Base-by-base conservation (phyloP, 1,140 invertebrate genomes). In the Popillia japonica region DNA sequence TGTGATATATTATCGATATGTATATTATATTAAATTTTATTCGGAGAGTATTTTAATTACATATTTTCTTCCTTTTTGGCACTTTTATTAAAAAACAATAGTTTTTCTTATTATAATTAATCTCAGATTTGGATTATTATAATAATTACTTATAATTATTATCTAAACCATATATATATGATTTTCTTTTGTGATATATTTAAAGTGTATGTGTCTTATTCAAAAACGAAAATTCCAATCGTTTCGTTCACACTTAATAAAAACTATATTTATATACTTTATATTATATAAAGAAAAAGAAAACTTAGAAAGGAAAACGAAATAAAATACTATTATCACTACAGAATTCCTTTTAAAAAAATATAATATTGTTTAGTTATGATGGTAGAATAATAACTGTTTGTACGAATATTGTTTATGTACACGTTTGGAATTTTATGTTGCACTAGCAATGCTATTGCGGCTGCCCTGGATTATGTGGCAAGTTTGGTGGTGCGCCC, bases 401-500 rank as follows among this genome's bases (percentile, higher is more conserved):
- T 74, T 84, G 83, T 84, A 85, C 82, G 80, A 82, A 80, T 84
- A 68, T 81, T 77, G 44, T 81, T 75, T 85, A 85, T 84, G 80
- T 84, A 85, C 83, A 85, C 34, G 78, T 79, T 82, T 81, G 81
- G 79, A 83, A 81, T 75, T 74, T 74, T 74, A 40, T 74, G 79
- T 75, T 78, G 42, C 81, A 83, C 82, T 85, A 85, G 83, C 83
- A 84, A 82, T 86, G 85, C 86, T 86, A 86, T 87, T 87, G 86
- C 14, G 83, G 86, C 82, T 86, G 86, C 40, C 84, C 84, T 40
- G 85, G 84, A 81, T 86, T 87, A 81, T 86, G 86, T 82, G 86
- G 86, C 84, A 87, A 84, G 81, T 86, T 87, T 80, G 84, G 85
- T 75, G 86, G 85, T 64, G 84, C 83, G 76, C 86, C 86, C 86